phyloP scores from a whole-genome alignment of 1,140 invertebrate species.

The Ruditapes philippinarum region DNA sequence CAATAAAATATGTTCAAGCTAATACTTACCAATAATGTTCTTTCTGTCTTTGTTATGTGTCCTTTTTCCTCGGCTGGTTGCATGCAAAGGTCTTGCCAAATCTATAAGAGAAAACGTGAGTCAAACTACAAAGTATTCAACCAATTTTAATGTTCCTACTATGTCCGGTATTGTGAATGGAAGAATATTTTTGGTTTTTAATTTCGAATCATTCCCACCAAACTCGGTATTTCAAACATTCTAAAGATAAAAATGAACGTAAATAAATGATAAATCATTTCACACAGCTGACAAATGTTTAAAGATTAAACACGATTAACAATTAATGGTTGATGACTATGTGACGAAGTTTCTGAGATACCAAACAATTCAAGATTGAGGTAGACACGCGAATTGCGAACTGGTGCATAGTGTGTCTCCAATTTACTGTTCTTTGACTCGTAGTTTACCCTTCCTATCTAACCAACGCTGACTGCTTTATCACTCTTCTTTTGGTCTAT shows the following conservation, averaged over 20 bases:
- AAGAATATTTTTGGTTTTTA: no score
- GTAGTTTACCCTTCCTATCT: slow-evolving; percentile 5
- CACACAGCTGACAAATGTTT: neutral
- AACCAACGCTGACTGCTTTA: neutral
- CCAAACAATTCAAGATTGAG: neutral
- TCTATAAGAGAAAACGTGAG: neutral
- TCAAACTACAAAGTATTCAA: no score
- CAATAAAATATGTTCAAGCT: no score
- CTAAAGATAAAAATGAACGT: slow-evolving; percentile 10
- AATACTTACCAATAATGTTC: neutral
- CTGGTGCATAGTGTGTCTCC: neutral
- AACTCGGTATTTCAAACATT: slow-evolving; percentile 10
- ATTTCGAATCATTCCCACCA: neutral
- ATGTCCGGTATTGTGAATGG: no score
- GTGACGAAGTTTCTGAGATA: neutral
- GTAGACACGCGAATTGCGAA: slow-evolving; percentile 44
- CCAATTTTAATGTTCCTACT: no score
- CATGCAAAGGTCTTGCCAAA: neutral
- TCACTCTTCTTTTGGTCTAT: neutral
- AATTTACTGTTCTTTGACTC: slow-evolving; percentile 14
- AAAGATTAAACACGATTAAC: slow-evolving; percentile 37
- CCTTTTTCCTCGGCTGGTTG: neutral
- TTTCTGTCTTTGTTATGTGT: neutral
- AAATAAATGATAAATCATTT: slow-evolving; percentile 44
- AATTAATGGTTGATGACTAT: neutral